Percentiles rank a stretch among this genome's conserved stretches.
Conservation (phyloP, 30 jellyfish, hydroid and myxozoan species). For the Turritopsis dohrnii region DNA sequence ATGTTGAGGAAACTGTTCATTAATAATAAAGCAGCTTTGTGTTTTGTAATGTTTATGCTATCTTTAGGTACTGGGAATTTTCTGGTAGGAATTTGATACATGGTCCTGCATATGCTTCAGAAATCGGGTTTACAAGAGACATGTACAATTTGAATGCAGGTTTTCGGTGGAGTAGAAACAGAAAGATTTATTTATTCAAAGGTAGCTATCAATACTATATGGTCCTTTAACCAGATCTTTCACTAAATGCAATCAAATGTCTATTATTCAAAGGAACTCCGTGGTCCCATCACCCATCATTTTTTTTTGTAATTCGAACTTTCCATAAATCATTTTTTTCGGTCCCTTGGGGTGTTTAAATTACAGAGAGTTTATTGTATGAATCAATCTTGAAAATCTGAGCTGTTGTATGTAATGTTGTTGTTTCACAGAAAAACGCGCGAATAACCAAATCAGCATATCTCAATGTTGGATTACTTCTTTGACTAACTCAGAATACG, state of each 20-base stretch:
- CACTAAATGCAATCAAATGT: no score
- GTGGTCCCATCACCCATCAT: background rate
- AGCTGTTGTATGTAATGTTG: no score
- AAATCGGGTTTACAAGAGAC: conserved; percentile 46
- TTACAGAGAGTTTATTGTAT: no score
- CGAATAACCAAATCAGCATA: no score
- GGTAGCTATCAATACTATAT: conserved; percentile 22
- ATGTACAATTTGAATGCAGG: conserved; percentile 79
- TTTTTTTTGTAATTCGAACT: background rate
- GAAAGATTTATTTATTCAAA: conserved; percentile 71
- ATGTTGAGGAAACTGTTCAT: background rate
- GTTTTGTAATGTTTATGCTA: background rate
- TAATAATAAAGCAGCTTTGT: background rate
- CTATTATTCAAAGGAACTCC: no score
- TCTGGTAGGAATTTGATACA: conserved; percentile 26
- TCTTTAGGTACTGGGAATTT: conserved; percentile 72
- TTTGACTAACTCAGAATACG: no score
- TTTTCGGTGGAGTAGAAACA: conserved; percentile 38
- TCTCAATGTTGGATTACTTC: no score
- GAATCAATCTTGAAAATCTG: no score
- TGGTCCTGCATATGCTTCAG: conserved; percentile 50
- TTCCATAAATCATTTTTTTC: no score
- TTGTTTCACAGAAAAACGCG: no score
- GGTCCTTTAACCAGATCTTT: no score
- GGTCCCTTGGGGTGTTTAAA: no score